Conservation (phyloP, 1,140 invertebrate genomes). For the Penaeus indicus region DNA sequence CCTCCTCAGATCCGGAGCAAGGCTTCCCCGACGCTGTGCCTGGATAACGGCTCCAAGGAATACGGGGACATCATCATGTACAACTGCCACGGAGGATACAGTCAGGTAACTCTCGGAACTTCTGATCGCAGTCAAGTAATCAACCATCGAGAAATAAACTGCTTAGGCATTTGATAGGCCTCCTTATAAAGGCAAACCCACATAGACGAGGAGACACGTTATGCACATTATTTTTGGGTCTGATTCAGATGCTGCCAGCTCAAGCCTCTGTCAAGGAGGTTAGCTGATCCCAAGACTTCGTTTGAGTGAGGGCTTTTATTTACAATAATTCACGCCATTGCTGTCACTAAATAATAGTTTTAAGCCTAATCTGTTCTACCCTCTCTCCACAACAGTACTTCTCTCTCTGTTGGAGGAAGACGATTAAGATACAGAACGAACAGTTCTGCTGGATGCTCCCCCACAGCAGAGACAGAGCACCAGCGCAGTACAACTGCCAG, state of each 20-base stretch:
- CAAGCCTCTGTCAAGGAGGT: too few relatives aligned
- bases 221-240: too few relatives aligned
- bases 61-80: conserved; percentile 48
- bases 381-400: conserved; percentile 48
- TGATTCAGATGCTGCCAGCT: too few relatives aligned
- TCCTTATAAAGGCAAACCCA: too few relatives aligned
- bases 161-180: background rate
- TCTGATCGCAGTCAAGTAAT: too few relatives aligned
- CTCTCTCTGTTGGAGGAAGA: conserved; percentile 50
- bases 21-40: conserved; percentile 26
- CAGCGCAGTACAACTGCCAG: conserved; percentile 41
- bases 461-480: background rate
- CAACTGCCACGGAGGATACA: conserved; percentile 51
- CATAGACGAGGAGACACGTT: too few relatives aligned
- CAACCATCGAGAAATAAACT: background rate
- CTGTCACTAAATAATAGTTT: background rate
- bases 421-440: conserved; percentile 52
- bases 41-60: conserved; percentile 58
- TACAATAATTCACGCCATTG: background rate
- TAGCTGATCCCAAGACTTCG: too few relatives aligned
- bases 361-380: background rate
- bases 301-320: too few relatives aligned
- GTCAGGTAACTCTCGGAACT: conserved; percentile 40
- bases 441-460: conserved; percentile 61
- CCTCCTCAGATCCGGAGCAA: conserved; percentile 47